Evolutionary conservation across 2,113 vertebrate species (phyloP), one percentile per base, ranked within the genome.

Genomic region (Xyrauchen texanus): DNA sequence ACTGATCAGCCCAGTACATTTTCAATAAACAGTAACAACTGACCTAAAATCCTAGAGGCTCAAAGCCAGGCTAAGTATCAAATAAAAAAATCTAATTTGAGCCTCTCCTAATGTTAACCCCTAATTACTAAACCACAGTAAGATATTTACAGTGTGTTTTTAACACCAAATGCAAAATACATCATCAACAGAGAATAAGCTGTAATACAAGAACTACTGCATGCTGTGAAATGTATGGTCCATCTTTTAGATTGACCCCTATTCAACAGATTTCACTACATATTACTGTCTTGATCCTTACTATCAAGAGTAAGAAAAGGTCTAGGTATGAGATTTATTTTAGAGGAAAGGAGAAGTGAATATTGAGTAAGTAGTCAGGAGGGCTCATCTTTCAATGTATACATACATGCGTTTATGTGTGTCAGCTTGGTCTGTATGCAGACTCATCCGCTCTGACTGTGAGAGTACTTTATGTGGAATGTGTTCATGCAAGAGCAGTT

Each of bases 71-170:
- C 21, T 46, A 12, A 42, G 49, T 85, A 87, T 91, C 87, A 87
- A 67, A 67, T 90, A 78, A 82, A 84, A 7, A 66, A 70, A 87
- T 89, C 89, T 88, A 90, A 90, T 87, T 72, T 89, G 89, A 86
- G 89, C 87, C n/a, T 60, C 6, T 58, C 21, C 55, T 7, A 47
- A 73, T 12, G 6, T 15, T 74, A 51, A 74, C 51, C 72, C n/a
- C n/a, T 46, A 72, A 60, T 42, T 42, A 34, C 21, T 34, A 34
- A 34, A 34, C 21, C 21, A 34, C 21, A 34, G 21, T 1, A 34
- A 34, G 21, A 34, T 1, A 34, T 34, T 34, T 34, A 34, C 21
- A 34, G 21, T 34, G 21, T 34, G 21, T 3, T 34, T 34, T 34
- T 34, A 34, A 34, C 21, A 34, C 1, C 21, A 34, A 34, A 34